Percentiles rank a stretch among this genome's conserved stretches.
Conservation (phyloP, 2,797 vertebrate genomes). For the Myoxocephalus aenaeus region DNA sequence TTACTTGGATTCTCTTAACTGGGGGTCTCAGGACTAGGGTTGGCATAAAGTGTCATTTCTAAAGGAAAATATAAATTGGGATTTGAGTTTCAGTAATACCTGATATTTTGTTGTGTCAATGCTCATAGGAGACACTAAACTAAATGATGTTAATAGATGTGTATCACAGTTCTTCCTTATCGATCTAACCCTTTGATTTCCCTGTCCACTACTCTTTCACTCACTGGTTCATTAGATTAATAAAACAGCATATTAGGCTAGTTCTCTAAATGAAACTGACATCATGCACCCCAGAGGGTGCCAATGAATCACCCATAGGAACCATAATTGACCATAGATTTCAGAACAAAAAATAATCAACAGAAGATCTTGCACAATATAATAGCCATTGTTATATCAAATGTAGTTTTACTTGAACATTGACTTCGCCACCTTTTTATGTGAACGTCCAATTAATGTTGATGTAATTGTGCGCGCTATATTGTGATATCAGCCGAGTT, state of each 20-base stretch:
- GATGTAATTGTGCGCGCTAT: not conserved
- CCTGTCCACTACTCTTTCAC: not conserved
- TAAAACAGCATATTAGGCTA: too few species aligned
- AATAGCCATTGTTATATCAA: not conserved
- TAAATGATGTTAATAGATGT: too few species aligned
- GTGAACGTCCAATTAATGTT: too few species aligned
- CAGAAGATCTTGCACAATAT: not conserved
- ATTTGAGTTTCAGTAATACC: too few species aligned
- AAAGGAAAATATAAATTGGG: not conserved
- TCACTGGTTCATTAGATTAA: too few species aligned
- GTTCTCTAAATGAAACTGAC: not conserved
- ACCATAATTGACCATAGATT: not conserved
- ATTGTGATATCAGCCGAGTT: not conserved
- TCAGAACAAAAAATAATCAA: not conserved
- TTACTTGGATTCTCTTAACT: not conserved
- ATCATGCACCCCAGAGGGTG: not conserved
- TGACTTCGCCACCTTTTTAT: not conserved
- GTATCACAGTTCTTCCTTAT: too few species aligned
- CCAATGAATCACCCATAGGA: not conserved
- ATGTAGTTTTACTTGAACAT: not conserved
- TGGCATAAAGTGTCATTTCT: not conserved
- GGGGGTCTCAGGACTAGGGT: not conserved
- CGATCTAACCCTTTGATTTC: too few species aligned
- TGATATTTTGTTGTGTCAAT: too few species aligned
- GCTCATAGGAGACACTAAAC: too few species aligned